Evolutionary conservation across 2,888 invertebrate species (phyloP).

Genomic region (Chrysolina haemoptera): DNA sequence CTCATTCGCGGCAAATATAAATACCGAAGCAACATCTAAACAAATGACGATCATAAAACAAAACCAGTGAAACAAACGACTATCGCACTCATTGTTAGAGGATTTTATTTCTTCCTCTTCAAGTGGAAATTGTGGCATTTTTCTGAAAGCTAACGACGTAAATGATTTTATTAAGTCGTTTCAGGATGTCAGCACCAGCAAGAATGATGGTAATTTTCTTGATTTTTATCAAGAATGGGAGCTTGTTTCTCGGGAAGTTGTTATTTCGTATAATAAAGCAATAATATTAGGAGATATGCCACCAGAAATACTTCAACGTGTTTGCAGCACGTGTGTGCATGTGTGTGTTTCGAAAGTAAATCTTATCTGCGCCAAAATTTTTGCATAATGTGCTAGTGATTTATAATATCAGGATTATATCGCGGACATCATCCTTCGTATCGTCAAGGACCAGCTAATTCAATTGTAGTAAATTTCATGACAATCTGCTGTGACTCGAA

Average conservation of each 20-base stretch:
- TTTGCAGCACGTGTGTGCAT: conserved; percentile 41
- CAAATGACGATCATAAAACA: conserved; percentile 18
- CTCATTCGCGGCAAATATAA: conserved; percentile 20
- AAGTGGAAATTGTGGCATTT: conserved; percentile 35
- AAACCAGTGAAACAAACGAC: conserved; percentile 22
- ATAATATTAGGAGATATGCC: conserved; percentile 40
- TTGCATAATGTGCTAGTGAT: conserved; percentile 9
- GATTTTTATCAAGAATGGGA: conserved; percentile 46
- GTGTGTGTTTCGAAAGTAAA: conserved; percentile 21
- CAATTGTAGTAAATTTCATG: too few species aligned
- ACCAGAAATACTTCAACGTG: conserved; percentile 35
- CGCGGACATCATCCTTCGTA: background rate
- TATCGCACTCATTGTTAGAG: conserved; percentile 20
- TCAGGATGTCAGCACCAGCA: conserved; percentile 41
- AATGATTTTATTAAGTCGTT: conserved; percentile 56
- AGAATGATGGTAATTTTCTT: conserved; percentile 34
- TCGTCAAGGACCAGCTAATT: background rate
- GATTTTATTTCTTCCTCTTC: conserved; percentile 26
- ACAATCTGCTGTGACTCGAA: too few species aligned
- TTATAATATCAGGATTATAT: background rate
- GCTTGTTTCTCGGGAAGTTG: conserved; percentile 39
- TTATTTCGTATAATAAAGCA: conserved; percentile 44
- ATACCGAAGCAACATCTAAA: conserved; percentile 15
- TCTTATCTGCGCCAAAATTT: conserved; percentile 12
- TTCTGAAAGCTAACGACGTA: conserved; percentile 51